A percentile compares a stretch with the other conserved stretches of the same genome.
These are phyloP conservation scores for Pedicia rivosa DNA, from an alignment of 2,888 invertebrate genomes.

Conservation along the genomic window DNA sequence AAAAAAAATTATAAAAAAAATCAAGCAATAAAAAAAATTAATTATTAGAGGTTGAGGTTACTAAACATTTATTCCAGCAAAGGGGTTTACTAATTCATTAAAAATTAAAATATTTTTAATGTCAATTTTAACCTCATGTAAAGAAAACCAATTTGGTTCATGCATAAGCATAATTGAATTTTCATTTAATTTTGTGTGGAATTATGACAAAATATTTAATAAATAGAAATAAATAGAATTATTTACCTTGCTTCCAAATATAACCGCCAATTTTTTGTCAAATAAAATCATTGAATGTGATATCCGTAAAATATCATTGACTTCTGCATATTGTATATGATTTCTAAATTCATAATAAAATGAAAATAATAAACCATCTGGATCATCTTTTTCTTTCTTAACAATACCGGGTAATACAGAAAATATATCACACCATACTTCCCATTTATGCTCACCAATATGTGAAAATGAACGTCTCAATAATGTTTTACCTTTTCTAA, in stretches of 20 bases:
- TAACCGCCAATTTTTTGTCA: constrained; percentile 25
- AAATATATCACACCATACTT: constrained; percentile 27
- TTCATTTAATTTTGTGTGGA: no score
- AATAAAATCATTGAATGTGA: constrained; percentile 20
- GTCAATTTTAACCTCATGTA: background rate
- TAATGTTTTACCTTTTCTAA: constrained; percentile 76
- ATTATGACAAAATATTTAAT: no score
- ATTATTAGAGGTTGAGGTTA: no score
- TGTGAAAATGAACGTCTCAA: no score
- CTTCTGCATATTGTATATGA: constrained; percentile 24
- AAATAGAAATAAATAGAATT: no score
- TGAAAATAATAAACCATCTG: constrained; percentile 23
- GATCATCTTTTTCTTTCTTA: constrained; percentile 29
- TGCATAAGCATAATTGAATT: no score
- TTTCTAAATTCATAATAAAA: constrained; percentile 28
- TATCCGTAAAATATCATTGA: constrained; percentile 23
- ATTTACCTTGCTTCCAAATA: constrained; percentile 29
- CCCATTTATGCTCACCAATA: constrained; percentile 29
- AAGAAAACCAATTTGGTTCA: no score
- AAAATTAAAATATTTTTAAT: constrained; percentile 1
- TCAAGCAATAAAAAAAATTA: no score
- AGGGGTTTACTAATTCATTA: background rate
- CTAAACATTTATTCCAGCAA: no score
- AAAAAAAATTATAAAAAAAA: no score
- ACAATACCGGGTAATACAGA: constrained; percentile 25